Base-by-base conservation (phyloP, 2,797 vertebrate species). In the Nannoperca australis region DNA sequence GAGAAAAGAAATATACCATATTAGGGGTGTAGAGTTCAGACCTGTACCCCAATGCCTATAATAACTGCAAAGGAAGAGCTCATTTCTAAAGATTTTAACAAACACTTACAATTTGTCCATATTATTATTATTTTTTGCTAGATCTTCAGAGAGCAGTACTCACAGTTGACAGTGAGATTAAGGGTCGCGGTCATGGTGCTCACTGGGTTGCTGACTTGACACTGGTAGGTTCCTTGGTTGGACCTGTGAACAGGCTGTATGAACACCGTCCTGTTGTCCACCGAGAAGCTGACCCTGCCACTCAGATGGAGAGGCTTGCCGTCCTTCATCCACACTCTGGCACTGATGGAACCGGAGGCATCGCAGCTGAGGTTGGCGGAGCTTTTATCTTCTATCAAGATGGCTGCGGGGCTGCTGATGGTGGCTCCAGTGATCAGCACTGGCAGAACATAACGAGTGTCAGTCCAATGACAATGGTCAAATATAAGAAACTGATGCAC, bases 131-230 rank as follows among this genome's bases (percentile, higher is more conserved):
- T 71, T 27, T 42, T 5, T 22, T 22, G 17, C 15, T 62, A 45
- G 6, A 10, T n/a, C 4, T 15, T 6, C 14, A 22, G 12, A 11
- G 14, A 50, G 22, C 5, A 13, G 14, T 67, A 87, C 92, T 92
- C 75, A 95, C 94, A 94, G 84, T 91, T 94, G 59, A 95, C 91
- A 4, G 67, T 89, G 75, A 95, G 89, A 20, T 78, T 49, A 18
- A 85, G 58, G 30, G 20, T 55, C 0, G 44, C 90, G 0, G 88
- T 91, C 84, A 84, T 49, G 59, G 27, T 69, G 89, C 89, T 94
- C 81, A 95, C 84, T 0, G 84, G 92, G 81, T 93, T 95, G 84
- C 91, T 93, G 89, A 94, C 73, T 51, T 20, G 82, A 83, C 94
- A 95, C 71, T 79, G 67, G 74, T 92, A 94, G 74, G 50, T 80